A percentile compares a stretch with the other conserved stretches of the same genome.
phyloP scores from a whole-genome alignment of 1,140 invertebrate species.

The Aradophagus sp. region DNA sequence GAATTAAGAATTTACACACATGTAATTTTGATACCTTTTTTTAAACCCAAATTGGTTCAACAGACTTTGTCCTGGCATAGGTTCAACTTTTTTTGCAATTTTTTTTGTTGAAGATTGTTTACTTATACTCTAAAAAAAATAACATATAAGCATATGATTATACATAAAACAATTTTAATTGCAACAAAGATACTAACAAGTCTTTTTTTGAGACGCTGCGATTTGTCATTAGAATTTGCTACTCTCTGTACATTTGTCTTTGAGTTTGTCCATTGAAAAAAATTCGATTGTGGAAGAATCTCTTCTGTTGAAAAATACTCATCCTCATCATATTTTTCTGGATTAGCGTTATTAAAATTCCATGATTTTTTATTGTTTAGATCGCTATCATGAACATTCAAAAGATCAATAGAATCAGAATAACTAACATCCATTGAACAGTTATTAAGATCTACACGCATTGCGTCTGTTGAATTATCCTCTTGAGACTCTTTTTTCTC shows the following conservation, averaged over 20 bases:
- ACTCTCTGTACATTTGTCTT: constrained; percentile 5
- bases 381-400: constrained; percentile 2
- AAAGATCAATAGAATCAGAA: constrained; percentile 9
- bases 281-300: constrained; percentile 27
- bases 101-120: constrained; percentile 31
- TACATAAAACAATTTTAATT: neutral
- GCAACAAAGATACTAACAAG: constrained; percentile 4
- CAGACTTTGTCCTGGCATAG: constrained; percentile 59
- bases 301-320: constrained; percentile 24
- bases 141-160: neutral
- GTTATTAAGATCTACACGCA: too few species aligned
- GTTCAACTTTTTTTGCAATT: constrained; percentile 37
- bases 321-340: constrained; percentile 17
- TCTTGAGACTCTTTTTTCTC: too few species aligned
- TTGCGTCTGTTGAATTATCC: too few species aligned
- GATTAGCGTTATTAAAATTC: constrained; percentile 4
- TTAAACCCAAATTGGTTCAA: constrained; percentile 67
- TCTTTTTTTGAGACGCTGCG: neutral
- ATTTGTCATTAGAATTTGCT: neutral
- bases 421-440: neutral
- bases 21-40: constrained; percentile 65
- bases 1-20: too few species aligned
- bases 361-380: neutral
- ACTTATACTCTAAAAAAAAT: constrained; percentile 26
- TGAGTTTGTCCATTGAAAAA: constrained; percentile 52